Evolutionary conservation across 1,140 invertebrate genomes (phyloP), one percentile per base, ranked within the genome.

Genomic region (Calosoma granatense): DNA sequence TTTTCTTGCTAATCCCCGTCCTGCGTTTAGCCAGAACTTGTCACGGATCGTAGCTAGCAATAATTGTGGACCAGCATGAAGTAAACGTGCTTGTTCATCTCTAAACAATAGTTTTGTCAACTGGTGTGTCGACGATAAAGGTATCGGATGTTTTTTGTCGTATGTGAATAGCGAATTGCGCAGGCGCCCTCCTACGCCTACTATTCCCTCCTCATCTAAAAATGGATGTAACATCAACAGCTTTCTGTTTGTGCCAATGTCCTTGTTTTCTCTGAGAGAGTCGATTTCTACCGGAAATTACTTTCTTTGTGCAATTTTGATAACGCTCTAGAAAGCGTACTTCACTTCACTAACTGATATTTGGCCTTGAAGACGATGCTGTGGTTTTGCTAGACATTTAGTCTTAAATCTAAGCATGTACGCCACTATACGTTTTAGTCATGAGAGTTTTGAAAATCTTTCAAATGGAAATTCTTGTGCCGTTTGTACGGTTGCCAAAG

Each of bases 141-240:
- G 15, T n/a, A 67, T 60, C 4, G 67, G 68, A 63, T 69, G 65
- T 52, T 63, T 61, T 22, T 51, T 55, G 30, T 63, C 51, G 22
- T 60, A 22, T 21, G 63, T 1, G 9, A 61, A 4, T 14, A 39
- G 36, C 0, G 69, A 54, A 26, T 72, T 59, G 17, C 55, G 43
- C 3, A 74, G 26, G 56, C 73, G 58, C 20, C 73, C 68, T 3
- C 72, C 72, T 3, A 74, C 71, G 12, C 72, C 59, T 21, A 76
- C 47, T 6, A 72, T 15, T 11, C 64, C 64, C 6, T 65, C n/a
- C 12, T 65, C 12, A 54, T 73, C 69, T 9, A 76, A 26, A 51
- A 68, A 68, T 23, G 72, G 71, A 19, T 60, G 62, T 12, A 73
- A 57, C 47, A 55, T 60, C 51, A 56, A 20, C 41, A 66, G 54